Evolutionary conservation across 2,113 vertebrate genomes (phyloP), one percentile per base, ranked within the genome.

Genomic region (Psilopogon haemacephalus): DNA sequence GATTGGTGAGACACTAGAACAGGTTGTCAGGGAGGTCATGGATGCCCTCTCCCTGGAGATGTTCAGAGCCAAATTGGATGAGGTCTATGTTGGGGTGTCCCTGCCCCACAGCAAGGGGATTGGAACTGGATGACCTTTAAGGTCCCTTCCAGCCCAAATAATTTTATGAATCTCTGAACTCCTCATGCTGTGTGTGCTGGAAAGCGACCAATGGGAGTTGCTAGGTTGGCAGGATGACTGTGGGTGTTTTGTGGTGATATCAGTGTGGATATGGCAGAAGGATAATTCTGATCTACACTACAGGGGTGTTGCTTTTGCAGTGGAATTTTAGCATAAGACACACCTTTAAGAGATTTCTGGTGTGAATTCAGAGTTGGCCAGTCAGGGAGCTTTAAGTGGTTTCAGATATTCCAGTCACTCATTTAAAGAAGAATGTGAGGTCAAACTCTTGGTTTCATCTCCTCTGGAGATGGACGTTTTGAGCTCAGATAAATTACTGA

Each of bases 351-450:
- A n/a, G 13, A 33, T 72, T 82, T 88, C 56, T 78, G 42, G 19
- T 77, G 58, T 76, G 38, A 69, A 73, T 80, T 92, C 82, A 76
- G 5, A 76, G 23, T 79, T 86, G 58, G 20, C 32, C 30, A 38
- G n/a, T 63, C 80, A 59, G 60, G 58, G 21, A 5, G 2, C 56
- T 88, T 68, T 32, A 55, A 30, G 54, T n/a, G 24, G 8, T 92
- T 89, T 91, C 58, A 1, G 3, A 30, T 84, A 85, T 40, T 87
- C 28, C 27, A 79, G 59, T 80, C 71, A 65, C 37, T 84, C 64
- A 83, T 94, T 86, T 81, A 82, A 76, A 79, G 50, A 82, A 81
- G 58, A 94, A 85, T 44, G 54, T 76, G 63, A 91, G 75, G 88
- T 88, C 46, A 86, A 73, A 89, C 37, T 50, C 60, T 78, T 71